phyloP scores from a whole-genome alignment of 2,113 vertebrate species.

The Rhinolophus ferrumequinum region DNA sequence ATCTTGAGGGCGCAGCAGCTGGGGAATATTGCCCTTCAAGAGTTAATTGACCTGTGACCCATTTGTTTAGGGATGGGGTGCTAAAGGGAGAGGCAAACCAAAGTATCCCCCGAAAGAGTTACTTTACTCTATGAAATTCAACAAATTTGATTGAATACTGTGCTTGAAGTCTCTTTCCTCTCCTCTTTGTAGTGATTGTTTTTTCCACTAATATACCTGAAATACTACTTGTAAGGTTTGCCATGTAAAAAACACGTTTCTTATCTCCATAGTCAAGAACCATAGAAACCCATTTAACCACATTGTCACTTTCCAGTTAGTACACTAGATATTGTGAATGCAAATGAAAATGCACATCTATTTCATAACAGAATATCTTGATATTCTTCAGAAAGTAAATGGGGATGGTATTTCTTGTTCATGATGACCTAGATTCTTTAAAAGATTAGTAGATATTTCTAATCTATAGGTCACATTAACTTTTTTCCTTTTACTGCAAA shows the following conservation, averaged over 20 bases:
- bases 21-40: not conserved
- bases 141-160: not conserved
- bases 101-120: not conserved
- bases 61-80: not conserved
- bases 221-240: not conserved
- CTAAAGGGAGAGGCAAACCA: not conserved
- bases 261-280: not conserved
- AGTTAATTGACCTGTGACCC: not conserved
- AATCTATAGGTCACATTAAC: conserved; percentile 3
- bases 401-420: not conserved
- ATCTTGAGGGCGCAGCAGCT: not conserved
- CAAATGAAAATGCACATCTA: not conserved
- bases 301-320: not conserved
- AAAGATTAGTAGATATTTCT: conserved; percentile 23
- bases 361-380: not conserved
- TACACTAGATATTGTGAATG: not conserved
- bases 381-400: not conserved
- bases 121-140: not conserved
- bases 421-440: not conserved
- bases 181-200: not conserved
- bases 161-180: not conserved
- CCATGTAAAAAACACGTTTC: not conserved
- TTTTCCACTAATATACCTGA: not conserved
- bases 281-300: not conserved
- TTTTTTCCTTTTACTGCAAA: not conserved